Conservation (phyloP, 2,113 vertebrate genomes). For the Percina caprodes region DNA sequence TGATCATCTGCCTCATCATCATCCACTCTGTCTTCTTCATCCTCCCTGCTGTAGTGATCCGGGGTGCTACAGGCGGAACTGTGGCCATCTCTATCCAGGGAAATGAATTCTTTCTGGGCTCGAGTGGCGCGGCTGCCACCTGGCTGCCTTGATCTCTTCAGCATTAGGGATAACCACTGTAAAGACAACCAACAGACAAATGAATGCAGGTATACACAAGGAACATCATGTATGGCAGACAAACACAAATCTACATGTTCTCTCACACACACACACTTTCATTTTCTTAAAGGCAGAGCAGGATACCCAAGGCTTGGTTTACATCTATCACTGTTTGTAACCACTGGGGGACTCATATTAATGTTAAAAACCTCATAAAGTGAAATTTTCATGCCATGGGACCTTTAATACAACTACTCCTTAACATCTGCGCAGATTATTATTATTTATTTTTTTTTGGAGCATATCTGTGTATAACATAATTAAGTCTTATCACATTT, state of each 20-base stretch:
- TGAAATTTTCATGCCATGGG: too few relatives aligned
- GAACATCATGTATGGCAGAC: neutral
- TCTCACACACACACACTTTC: neutral
- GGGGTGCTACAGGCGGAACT: conserved; percentile 60
- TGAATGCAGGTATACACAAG: neutral
- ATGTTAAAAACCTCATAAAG: too few relatives aligned
- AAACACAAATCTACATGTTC: neutral
- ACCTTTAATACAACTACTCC: too few relatives aligned
- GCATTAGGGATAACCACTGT: conserved; percentile 84
- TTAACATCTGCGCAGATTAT: too few relatives aligned
- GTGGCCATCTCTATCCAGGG: conserved; percentile 76
- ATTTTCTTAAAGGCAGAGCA: too few relatives aligned
- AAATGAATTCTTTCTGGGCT: conserved; percentile 85
- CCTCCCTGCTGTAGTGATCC: conserved; percentile 63
- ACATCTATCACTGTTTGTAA: too few relatives aligned
- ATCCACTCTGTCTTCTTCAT: conserved; percentile 63
- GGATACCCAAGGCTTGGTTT: too few relatives aligned
- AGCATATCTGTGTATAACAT: too few relatives aligned
- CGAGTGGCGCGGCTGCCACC: conserved; percentile 82
- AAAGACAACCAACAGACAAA: conserved; percentile 11
- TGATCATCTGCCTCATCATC: conserved; percentile 86
- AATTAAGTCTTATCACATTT: too few relatives aligned
- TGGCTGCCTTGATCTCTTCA: conserved; percentile 82
- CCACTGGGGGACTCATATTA: too few relatives aligned
- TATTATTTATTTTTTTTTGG: too few relatives aligned